A percentile compares a stretch with the other conserved stretches of the same genome.
Conservation (phyloP, 1,140 invertebrate species). For the Drosophila pallidifrons region DNA sequence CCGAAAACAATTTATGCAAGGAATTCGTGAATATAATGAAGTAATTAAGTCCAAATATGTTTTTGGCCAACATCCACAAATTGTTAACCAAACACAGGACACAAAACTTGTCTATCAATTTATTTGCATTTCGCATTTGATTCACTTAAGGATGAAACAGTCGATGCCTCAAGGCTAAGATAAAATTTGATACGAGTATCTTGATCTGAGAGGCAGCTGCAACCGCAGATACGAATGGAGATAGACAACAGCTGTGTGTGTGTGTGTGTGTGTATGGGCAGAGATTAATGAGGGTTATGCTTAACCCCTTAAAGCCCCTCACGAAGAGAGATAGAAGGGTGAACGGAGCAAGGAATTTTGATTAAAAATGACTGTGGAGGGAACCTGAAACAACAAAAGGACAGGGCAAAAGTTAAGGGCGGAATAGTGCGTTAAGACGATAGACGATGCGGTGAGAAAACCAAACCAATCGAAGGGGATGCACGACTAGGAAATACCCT, state of each 20-base stretch:
- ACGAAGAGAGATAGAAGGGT: constrained; percentile 47
- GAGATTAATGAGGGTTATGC: constrained; percentile 77
- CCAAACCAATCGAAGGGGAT: neutral
- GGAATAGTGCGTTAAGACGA: neutral
- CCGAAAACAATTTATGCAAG: constrained; percentile 46
- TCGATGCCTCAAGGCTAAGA: constrained; percentile 35
- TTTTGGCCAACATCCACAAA: constrained; percentile 12
- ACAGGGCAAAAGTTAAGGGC: constrained; percentile 24
- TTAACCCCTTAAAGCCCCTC: constrained; percentile 17
- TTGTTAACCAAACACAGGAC: constrained; percentile 16
- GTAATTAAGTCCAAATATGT: constrained; percentile 63
- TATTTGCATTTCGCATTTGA: constrained; percentile 61
- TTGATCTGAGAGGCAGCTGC: constrained; percentile 30
- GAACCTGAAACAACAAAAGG: constrained; percentile 39
- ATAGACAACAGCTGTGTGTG: constrained; percentile 42
- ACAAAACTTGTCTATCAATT: constrained; percentile 38
- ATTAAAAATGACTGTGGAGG: constrained; percentile 50
- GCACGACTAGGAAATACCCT: neutral
- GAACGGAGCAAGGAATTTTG: constrained; percentile 66
- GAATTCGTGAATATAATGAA: constrained; percentile 57
- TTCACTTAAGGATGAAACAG: constrained; percentile 1
- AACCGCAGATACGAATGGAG: constrained; percentile 4
- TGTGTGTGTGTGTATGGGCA: constrained; percentile 9
- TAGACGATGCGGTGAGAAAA: neutral
- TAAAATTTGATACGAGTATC: constrained; percentile 14